Evolutionary conservation across 2,888 invertebrate genomes (phyloP), one percentile per base, ranked within the genome.

Genomic region (Caenorhabditis sinica): DNA sequence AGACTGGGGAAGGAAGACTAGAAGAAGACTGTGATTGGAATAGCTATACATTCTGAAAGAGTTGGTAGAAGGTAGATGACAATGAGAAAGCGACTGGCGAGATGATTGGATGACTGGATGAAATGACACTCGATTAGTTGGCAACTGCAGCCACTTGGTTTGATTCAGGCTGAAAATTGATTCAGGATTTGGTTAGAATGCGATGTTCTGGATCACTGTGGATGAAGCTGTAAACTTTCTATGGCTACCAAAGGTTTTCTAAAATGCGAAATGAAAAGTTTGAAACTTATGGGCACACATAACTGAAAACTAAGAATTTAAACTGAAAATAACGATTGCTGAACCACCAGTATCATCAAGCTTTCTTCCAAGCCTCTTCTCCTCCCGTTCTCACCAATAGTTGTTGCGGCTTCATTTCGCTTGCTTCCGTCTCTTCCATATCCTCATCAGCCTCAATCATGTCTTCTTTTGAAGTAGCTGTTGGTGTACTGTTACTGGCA

Each of bases 341-440:
- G 40, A 40, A 40, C 40, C 40, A 40, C 40, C 40, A 13, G 8
- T 13, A 11, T 13, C 8, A 11, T 40, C 40, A 40, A 40, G 8
- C 11, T 11, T 11, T 40, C 13, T 40, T 40, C 40, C 40, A 40
- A 6, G 40, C 40, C 40, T 40, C 5, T 8, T 40, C 40, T 40
- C 11, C 6, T 40, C 40, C 40, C 40, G 13, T 28, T 56, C 56
- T 58, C 56, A 51, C 61, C 66, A 51, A 17, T 23, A 71, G 43
- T n/a, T 73, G 74, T 9, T 76, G 73, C 17, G 36, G 63, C 30
- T 74, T 53, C 53, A 83, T 36, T 23, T 80, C 83, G 49, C 83
- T 80, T 1, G 83, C 83, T 80, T 91, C 91, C 5, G 90, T 90
- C 69, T 89, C 90, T 63, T 91, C 90, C 90, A 90, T 89, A 69